Evolutionary conservation across 2,888 invertebrate species (phyloP).

Genomic region (Coleophora flavipennella): DNA sequence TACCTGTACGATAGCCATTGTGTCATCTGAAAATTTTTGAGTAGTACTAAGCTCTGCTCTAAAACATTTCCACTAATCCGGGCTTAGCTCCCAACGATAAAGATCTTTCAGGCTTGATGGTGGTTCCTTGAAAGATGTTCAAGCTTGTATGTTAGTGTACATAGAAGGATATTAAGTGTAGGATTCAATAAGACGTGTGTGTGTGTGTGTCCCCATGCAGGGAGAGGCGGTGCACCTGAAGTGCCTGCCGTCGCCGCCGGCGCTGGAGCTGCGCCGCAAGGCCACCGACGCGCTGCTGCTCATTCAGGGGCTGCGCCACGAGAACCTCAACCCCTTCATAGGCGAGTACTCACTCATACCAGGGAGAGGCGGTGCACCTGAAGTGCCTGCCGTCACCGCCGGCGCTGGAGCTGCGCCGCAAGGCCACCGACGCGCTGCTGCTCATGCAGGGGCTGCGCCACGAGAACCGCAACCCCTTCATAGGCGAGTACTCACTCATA

Average conservation of each 20-base stretch:
- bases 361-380: constrained; percentile 93
- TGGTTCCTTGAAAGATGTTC: too few relatives aligned
- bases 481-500: constrained; percentile 74
- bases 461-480: constrained; percentile 91
- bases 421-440: constrained; percentile 84
- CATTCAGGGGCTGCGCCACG: constrained; percentile 89
- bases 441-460: constrained; percentile 88
- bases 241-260: constrained; percentile 75
- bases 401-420: constrained; percentile 82
- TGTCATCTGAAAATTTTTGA: too few relatives aligned
- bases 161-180: too few relatives aligned
- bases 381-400: constrained; percentile 79
- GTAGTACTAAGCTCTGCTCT: too few relatives aligned
- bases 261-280: constrained; percentile 84
- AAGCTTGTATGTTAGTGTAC: too few relatives aligned
- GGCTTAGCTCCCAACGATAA: too few relatives aligned
- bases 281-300: constrained; percentile 84
- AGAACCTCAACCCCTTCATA: constrained; percentile 91
- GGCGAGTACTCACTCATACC: constrained; percentile 68
- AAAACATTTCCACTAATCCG: too few relatives aligned
- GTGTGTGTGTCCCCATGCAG: constrained; percentile 51
- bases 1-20: too few relatives aligned
- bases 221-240: constrained; percentile 93
- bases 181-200: too few relatives aligned
- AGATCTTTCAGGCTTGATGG: too few relatives aligned